These are phyloP conservation scores for Ceramica pisi DNA, from an alignment of 2,888 invertebrate species.

Conservation along the genomic window DNA sequence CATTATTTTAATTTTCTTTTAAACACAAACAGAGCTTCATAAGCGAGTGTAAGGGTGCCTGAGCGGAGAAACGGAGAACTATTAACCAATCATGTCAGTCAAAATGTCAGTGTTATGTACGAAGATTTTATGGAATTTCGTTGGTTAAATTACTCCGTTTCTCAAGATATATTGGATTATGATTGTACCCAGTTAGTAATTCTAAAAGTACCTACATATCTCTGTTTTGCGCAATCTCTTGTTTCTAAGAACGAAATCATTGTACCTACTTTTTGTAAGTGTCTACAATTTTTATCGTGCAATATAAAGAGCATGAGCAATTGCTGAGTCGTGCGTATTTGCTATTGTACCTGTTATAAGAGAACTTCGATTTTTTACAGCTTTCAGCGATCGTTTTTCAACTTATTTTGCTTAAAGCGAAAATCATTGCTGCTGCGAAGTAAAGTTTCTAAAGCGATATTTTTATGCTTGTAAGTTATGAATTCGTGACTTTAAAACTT, in stretches of 20 bases:
- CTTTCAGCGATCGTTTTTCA: conserved; percentile 16
- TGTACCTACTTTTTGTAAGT: background rate
- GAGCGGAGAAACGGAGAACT: no score
- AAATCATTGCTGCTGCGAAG: conserved; percentile 35
- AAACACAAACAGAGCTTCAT: background rate
- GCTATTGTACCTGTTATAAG: conserved; percentile 6
- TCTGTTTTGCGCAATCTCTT: conserved; percentile 7
- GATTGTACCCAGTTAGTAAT: conserved; percentile 32
- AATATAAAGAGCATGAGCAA: conserved; percentile 39
- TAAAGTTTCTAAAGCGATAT: conserved; percentile 31
- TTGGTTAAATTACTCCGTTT: no score
- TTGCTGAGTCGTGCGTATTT: conserved; percentile 27
- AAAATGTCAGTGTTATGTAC: no score
- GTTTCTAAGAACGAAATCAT: conserved; percentile 19
- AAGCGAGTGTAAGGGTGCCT: background rate
- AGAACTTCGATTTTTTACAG: background rate
- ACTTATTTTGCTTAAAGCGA: conserved; percentile 12
- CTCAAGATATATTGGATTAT: no score
- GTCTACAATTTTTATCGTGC: conserved; percentile 24
- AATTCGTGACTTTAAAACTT: conserved; percentile 33
- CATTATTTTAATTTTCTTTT: background rate
- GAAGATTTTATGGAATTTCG: no score
- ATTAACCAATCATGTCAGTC: no score
- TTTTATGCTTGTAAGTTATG: conserved; percentile 34
- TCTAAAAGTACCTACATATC: conserved; percentile 13